Evolutionary conservation across 2,797 vertebrate genomes (phyloP).

Genomic region (Falco berigora): DNA sequence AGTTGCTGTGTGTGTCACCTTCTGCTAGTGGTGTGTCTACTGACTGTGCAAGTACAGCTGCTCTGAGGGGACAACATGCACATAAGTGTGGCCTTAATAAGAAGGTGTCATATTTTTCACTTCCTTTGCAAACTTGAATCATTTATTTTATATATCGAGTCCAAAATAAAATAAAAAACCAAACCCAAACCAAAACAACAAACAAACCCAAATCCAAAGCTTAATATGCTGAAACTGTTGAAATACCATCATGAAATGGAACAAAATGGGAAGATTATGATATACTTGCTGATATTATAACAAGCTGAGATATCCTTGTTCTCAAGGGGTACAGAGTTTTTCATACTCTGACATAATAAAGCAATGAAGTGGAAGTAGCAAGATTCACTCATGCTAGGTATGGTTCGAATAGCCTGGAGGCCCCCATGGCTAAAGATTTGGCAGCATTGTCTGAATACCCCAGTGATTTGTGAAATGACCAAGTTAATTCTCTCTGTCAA

Average conservation of each 20-base stretch:
- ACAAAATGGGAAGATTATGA: not conserved
- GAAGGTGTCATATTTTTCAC: not conserved
- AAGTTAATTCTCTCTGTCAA: not conserved
- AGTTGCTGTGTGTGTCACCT: not conserved
- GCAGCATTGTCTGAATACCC: not conserved
- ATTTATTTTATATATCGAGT: not conserved
- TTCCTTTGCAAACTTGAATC: not conserved
- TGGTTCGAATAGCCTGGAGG: not conserved
- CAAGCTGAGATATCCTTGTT: not conserved
- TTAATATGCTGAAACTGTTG: not conserved
- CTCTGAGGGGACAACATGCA: not conserved
- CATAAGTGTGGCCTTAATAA: not conserved
- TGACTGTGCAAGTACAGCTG: not conserved
- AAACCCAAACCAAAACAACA: too few species aligned
- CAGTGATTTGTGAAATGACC: not conserved
- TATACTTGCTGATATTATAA: not conserved
- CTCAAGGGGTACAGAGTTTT: not conserved
- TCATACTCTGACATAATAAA: not conserved
- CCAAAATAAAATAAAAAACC: not conserved
- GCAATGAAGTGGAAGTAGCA: not conserved
- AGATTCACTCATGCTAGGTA: not conserved
- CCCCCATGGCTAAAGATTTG: not conserved
- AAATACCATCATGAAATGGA: not conserved
- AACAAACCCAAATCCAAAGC: too few species aligned
- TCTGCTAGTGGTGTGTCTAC: not conserved